Evolutionary conservation across 2,888 invertebrate genomes (phyloP), one percentile per base, ranked within the genome.

Genomic region (Flexamia atlantica): DNA sequence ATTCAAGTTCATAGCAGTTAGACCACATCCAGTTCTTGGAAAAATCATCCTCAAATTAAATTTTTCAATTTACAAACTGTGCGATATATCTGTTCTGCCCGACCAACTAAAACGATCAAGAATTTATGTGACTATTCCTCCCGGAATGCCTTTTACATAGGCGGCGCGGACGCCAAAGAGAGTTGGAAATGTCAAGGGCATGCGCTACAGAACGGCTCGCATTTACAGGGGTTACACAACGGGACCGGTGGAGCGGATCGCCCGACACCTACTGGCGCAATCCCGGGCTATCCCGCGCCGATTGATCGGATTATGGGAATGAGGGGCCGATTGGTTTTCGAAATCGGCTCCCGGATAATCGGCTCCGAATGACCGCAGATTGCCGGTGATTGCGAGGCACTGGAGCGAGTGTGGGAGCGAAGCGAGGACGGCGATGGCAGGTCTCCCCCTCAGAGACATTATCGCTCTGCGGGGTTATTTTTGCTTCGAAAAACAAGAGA

Each of bases 271-370:
- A 20, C 40, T 36, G 36, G 70, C 70, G 36, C 36, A 40, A 70
- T 40, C 70, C 7, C 57, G 20, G 23, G 23, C 57, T 57, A 57
- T 57, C 57, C 23, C 3, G 3, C 28, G 28, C 28, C 17, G 40
- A 70, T 70, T 70, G 70, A 70, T 70, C 70, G 70, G 70, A 70
- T 70, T 70, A 70, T 70, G 40, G 40, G 70, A 70, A 70, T 70
- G 70, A 68, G 30, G 68, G 40, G 32, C 32, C 40, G 70, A 70
- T 70, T 70, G 70, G 36, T 70, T 70, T 70, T 70, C 70, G 70
- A 70, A 36, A 70, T 36, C 70, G 70, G 70, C 70, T 70, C 70
- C 70, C 70, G 40, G 32, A 70, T 70, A 70, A 70, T 40, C 36
- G 70, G 36, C 23, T 25, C 68, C 30, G 70, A 23, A 40, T 70